Evolutionary conservation across 2,888 invertebrate genomes (phyloP).

Genomic region (Melanophora roralis): DNA sequence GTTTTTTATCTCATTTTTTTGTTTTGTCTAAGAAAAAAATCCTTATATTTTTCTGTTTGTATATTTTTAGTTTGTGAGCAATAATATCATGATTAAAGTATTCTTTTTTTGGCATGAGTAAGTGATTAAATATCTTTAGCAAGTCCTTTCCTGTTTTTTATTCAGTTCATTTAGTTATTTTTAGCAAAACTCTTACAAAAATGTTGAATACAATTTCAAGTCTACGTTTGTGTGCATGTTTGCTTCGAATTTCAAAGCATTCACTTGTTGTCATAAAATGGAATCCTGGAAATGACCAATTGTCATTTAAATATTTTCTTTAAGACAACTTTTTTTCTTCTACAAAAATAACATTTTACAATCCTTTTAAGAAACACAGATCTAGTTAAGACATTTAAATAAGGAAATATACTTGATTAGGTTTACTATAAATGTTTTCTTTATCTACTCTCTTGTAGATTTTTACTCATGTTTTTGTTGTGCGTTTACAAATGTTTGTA

Average conservation of each 20-base stretch:
- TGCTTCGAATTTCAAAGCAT: neutral
- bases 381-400: neutral
- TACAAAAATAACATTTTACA: conserved; percentile 28
- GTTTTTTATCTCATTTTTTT: too few relatives aligned
- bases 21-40: neutral
- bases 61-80: neutral
- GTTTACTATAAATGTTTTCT: neutral
- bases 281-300: conserved; percentile 55
- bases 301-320: conserved; percentile 59
- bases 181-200: neutral
- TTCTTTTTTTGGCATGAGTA: conserved; percentile 32
- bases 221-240: neutral
- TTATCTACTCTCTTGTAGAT: neutral
- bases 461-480: neutral
- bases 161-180: conserved; percentile 34
- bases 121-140: conserved; percentile 55
- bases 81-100: conserved; percentile 23
- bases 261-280: conserved; percentile 32
- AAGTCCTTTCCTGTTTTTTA: too few relatives aligned
- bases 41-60: neutral
- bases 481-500: neutral
- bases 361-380: conserved; percentile 1
- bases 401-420: too few relatives aligned
- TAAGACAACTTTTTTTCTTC: conserved; percentile 14
- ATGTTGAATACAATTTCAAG: too few relatives aligned